phyloP scores from a whole-genome alignment of 2,888 invertebrate genomes.

The Ashinkailepas kermadecensis region DNA sequence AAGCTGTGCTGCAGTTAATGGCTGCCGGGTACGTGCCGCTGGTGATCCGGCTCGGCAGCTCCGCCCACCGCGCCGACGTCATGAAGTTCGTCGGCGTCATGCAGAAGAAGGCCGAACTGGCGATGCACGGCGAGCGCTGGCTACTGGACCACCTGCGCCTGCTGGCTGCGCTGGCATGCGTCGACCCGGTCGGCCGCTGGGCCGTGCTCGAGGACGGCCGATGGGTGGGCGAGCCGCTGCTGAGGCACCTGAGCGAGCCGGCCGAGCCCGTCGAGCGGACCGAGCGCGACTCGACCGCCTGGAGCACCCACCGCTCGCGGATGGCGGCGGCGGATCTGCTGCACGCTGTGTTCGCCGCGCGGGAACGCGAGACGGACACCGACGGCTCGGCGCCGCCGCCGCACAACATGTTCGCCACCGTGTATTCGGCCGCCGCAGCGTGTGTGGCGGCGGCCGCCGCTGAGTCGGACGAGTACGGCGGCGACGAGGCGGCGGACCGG shows the following conservation, averaged over 20 bases:
- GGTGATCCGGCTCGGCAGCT: not conserved
- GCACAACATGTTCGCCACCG: not conserved
- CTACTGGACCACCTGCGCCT: not conserved
- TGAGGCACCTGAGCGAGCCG: slow-evolving; percentile 2
- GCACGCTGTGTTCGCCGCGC: not conserved
- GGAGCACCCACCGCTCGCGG: slow-evolving; percentile 4
- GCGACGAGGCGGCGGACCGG: not conserved
- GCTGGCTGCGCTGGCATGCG: not conserved
- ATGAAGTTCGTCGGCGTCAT: not conserved
- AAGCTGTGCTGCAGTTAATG: not conserved
- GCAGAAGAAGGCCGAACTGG: not conserved
- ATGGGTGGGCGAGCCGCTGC: not conserved
- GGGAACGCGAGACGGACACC: not conserved
- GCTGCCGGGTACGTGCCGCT: not conserved
- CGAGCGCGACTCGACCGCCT: not conserved
- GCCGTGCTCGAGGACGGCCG: not conserved
- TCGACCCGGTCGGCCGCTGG: slow-evolving; percentile 9
- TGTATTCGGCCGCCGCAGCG: not conserved
- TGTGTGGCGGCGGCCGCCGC: not conserved
- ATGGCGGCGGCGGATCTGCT: not conserved
- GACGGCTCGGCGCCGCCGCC: not conserved
- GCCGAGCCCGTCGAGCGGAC: not conserved
- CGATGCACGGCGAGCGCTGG: not conserved
- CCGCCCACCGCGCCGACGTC: not conserved
- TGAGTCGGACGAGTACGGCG: not conserved